phyloP scores from a whole-genome alignment of 2,113 vertebrate species.

The Otolemur garnettii region DNA sequence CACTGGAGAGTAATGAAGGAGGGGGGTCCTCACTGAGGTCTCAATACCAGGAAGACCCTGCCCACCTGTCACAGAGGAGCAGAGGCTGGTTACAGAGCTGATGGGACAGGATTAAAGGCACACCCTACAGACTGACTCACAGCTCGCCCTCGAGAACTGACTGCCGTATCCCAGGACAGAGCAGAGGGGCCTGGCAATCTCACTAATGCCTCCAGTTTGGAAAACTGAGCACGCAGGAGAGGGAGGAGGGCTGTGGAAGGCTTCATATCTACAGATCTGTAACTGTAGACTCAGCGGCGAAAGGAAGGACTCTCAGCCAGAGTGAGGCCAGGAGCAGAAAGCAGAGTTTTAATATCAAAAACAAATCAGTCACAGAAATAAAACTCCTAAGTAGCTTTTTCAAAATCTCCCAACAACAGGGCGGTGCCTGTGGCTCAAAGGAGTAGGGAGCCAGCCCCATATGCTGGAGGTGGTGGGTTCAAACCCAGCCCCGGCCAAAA shows the following conservation, averaged over 20 bases:
- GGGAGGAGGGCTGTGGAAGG: not conserved
- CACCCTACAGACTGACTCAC: not conserved
- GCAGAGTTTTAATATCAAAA: not conserved
- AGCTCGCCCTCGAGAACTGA: not conserved
- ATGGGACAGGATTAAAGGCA: not conserved
- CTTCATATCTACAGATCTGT: too few relatives aligned
- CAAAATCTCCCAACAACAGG: not conserved
- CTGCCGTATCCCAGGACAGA: not conserved
- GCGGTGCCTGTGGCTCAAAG: too few relatives aligned
- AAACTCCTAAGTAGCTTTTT: not conserved
- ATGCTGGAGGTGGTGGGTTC: too few relatives aligned
- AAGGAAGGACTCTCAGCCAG: not conserved
- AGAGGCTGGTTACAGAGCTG: not conserved
- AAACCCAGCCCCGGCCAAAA: too few relatives aligned
- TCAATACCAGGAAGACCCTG: not conserved
- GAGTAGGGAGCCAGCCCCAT: too few relatives aligned
- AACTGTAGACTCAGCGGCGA: fast-evolving
- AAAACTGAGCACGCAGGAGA: not conserved
- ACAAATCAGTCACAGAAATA: not conserved
- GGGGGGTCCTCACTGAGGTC: not conserved
- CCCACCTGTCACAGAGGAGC: fast-evolving
- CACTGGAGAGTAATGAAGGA: not conserved
- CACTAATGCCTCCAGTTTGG: too few relatives aligned
- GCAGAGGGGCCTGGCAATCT: not conserved
- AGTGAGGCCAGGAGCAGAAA: fast-evolving